Evolutionary conservation across 2,888 invertebrate genomes (phyloP), one percentile per base, ranked within the genome.

Genomic region (Spatulosminthurus flaviceps): DNA sequence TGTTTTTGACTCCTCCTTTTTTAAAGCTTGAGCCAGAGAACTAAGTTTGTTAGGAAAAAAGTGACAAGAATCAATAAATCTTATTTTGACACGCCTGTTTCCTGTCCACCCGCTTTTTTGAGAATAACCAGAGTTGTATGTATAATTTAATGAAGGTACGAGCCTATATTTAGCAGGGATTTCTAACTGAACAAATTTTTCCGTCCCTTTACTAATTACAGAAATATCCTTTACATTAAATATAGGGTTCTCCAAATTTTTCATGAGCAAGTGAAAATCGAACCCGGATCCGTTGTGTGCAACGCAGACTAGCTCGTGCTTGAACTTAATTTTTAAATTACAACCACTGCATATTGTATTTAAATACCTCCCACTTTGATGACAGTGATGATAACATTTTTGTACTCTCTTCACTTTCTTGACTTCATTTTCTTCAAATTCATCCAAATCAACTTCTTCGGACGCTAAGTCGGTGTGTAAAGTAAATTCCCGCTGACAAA

Each of bases 351-450:
- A 64, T 22, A 64, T 2, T 11, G 64, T 2, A 16, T 64, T 2
- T 16, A 64, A 24, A 22, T 24, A 64, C 64, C 4, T 22, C 2
- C 64, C 64, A 24, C 5, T 64, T 4, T 26, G 13, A 16, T 64
- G 64, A 64, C 24, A 1, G 64, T 64, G 64, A n/a, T 64, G 21
- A 26, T 64, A 64, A 24, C 64, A 64, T 64, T 64, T 64, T n/a
- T n/a, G n/a, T n/a, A n/a, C n/a, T n/a, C n/a, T n/a, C n/a, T n/a
- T n/a, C n/a, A n/a, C n/a, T n/a, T n/a, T n/a, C n/a, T n/a, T n/a
- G n/a, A n/a, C n/a, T n/a, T n/a, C n/a, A n/a, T n/a, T n/a, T n/a
- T n/a, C n/a, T n/a, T n/a, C n/a, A n/a, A n/a, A n/a, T n/a, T n/a
- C n/a, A n/a, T n/a, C n/a, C n/a, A n/a, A n/a, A n/a, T n/a, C n/a